These are phyloP conservation scores for Troilus luridus DNA, from an alignment of 2,888 invertebrate species.

Conservation along the genomic window DNA sequence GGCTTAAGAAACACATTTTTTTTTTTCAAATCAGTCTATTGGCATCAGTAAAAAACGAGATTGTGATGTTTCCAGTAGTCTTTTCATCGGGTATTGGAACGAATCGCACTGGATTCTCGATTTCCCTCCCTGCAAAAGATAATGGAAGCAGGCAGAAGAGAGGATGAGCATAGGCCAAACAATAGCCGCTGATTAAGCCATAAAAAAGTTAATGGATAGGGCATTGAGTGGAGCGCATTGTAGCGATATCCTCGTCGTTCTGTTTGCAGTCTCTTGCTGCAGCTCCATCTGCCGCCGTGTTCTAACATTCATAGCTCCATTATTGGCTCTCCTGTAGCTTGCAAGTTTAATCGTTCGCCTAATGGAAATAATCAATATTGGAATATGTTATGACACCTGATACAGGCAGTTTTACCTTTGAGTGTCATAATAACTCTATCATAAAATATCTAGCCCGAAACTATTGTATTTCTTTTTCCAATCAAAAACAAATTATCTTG, in stretches of 20 bases:
- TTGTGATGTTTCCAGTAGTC: not conserved
- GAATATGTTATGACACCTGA: not conserved
- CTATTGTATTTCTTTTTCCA: too few relatives aligned
- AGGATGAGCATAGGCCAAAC: not conserved
- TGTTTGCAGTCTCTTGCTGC: slow-evolving; percentile 11
- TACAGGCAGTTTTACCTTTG: not conserved
- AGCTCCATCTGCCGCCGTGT: slow-evolving; percentile 22
- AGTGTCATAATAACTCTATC: not conserved
- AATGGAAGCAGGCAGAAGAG: not conserved
- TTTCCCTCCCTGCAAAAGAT: not conserved
- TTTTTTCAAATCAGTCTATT: not conserved
- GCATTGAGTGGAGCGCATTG: not conserved
- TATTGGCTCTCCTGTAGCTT: not conserved
- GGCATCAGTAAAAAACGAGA: not conserved
- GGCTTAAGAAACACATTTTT: too few relatives aligned
- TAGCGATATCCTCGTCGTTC: not conserved
- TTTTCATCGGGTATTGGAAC: not conserved
- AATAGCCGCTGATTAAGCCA: slow-evolving; percentile 36
- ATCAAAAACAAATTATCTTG: too few relatives aligned
- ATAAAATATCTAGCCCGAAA: too few relatives aligned
- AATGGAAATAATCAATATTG: not conserved
- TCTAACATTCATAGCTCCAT: slow-evolving; percentile 15
- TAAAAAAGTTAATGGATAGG: slow-evolving; percentile 35
- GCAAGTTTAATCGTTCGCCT: not conserved
- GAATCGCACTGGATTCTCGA: not conserved